These are phyloP conservation scores for Caerostris extrusa DNA, from an alignment of 1,140 invertebrate genomes.

Conservation along the genomic window DNA sequence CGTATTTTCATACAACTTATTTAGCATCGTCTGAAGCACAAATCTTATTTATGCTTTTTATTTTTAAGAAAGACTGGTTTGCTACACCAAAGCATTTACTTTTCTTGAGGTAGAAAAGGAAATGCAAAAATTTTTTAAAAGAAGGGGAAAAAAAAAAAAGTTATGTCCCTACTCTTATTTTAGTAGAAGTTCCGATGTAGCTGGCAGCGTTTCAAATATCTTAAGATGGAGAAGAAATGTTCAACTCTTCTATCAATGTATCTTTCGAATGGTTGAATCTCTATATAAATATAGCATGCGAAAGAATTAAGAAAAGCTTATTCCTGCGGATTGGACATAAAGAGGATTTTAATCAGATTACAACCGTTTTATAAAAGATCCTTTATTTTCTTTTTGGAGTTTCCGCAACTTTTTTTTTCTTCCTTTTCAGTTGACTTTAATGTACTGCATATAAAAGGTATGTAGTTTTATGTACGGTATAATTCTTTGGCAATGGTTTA, in stretches of 20 bases:
- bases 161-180: constrained; percentile 3
- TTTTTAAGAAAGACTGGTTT: too few species aligned
- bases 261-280: background rate
- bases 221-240: background rate
- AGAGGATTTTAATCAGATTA: background rate
- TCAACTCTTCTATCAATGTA: background rate
- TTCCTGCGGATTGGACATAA: background rate
- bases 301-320: background rate
- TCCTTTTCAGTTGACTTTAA: too few species aligned
- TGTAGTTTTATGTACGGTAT: too few species aligned
- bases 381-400: background rate
- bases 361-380: too few species aligned
- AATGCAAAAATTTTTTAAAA: background rate
- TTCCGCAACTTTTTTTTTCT: background rate
- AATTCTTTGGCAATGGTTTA: too few species aligned
- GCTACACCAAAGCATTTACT: too few species aligned
- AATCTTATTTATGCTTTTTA: too few species aligned
- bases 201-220: background rate
- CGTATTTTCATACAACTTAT: too few species aligned
- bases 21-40: too few species aligned
- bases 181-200: background rate
- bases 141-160: background rate
- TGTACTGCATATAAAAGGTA: too few species aligned
- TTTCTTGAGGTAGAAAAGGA: background rate
- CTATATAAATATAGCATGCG: background rate